Base-by-base conservation (phyloP, 2,797 vertebrate genomes). In the Gambelia wislizenii region DNA sequence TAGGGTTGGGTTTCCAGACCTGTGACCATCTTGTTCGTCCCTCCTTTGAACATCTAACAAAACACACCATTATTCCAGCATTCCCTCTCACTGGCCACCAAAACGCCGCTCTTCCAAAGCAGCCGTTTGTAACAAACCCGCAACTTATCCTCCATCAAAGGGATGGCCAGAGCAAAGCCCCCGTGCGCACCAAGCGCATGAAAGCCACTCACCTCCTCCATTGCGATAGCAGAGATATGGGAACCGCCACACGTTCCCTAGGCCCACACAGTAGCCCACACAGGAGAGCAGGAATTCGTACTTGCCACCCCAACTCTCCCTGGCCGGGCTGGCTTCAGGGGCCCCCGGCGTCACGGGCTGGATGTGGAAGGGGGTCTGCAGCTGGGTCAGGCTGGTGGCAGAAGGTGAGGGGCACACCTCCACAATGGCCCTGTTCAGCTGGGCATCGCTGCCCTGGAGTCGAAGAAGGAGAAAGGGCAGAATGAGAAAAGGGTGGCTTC, bases 151-250 rank as follows among this genome's bases (percentile, higher is more conserved):
- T 6, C 22, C 20, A 1, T 6, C 20, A 13, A 56, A 56, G 16
- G 56, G 18, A 20, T 18, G 4, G 56, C 56, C 56, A 56, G 4
- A 56, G 56, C 56, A 56, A 59, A 59, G 56, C 49, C 49, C 49
- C 6, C 12, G 8, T 2, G 3, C 1, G 42, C 8, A 2, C 25
- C 4, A 13, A 4, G 16, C 36, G 0, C 36, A 16, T 1, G 49
- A 6, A 3, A 13, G 20, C 14, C 16, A 89, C 98, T 96, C 91
- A 98, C 98, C 98, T 96, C 98, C 98, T 92, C 98, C 98, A 1
- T 98, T 98, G 85, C 98, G 97, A 93, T 98, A 98, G 91, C 98
- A 98, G 61, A 98, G 98, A 93, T 98, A 98, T 0, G 98, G 98
- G 86, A 98, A 98, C 72, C 97, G 95, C 98, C 98, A 98, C 83